These are phyloP conservation scores for Muntiacus muntjak DNA, from an alignment of 2,113 vertebrate genomes.

Conservation along the genomic window DNA sequence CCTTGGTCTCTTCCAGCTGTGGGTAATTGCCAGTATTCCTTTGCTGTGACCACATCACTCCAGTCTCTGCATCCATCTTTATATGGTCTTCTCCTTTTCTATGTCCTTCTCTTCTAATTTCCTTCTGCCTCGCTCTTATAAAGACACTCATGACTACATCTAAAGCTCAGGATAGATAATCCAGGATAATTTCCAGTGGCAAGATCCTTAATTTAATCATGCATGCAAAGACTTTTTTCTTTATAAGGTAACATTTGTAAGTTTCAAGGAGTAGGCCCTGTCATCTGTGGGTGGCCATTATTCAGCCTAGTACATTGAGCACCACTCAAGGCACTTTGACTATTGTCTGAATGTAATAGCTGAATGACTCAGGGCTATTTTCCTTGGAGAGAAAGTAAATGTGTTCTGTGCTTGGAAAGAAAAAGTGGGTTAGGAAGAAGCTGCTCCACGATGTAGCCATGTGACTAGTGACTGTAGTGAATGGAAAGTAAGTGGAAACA, in stretches of 20 bases:
- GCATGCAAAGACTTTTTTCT: background rate
- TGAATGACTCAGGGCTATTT: background rate
- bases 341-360: background rate
- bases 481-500: background rate
- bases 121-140: background rate
- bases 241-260: background rate
- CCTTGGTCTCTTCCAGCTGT: background rate
- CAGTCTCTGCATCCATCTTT: background rate
- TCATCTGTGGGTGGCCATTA: background rate
- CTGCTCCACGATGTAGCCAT: background rate
- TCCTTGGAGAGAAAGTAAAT: background rate
- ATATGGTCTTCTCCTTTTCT: background rate
- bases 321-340: background rate
- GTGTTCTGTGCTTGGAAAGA: background rate
- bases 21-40: background rate
- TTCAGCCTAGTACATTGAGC: background rate
- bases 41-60: background rate
- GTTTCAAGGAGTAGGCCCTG: background rate
- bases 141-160: background rate
- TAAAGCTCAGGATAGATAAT: background rate
- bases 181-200: background rate
- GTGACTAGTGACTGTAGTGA: background rate
- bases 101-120: background rate
- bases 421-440: background rate
- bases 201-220: background rate